Evolutionary conservation across 2,888 invertebrate species (phyloP), one percentile per base, ranked within the genome.

Genomic region (Cacoxenus indagator): DNA sequence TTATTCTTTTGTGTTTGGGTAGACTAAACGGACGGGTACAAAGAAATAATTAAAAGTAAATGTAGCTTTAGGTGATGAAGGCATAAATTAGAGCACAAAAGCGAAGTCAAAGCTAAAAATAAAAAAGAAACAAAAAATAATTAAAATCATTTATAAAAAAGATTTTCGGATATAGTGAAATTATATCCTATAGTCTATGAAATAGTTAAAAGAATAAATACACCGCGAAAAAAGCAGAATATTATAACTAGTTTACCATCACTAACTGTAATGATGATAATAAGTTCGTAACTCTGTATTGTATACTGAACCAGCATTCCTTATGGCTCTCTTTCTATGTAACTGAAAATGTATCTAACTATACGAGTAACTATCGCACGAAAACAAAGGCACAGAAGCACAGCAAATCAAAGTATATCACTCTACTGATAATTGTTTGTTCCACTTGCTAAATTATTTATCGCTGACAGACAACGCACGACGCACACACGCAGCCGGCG

Each of bases 21-120:
- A 76, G 70, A n/a, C n/a, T n/a, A n/a, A n/a, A n/a, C n/a, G n/a
- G n/a, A 76, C 72, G 77, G 76, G 77, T 77, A 75, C 75, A 72
- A 76, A 70, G 67, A 64, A 67, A 75, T 61, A 22, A 9, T 43
- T 1, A 24, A 11, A 55, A 24, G 43, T 43, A 46, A 31, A n/a
- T n/a, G n/a, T n/a, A n/a, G n/a, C n/a, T n/a, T n/a, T n/a, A n/a
- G n/a, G n/a, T n/a, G n/a, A n/a, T n/a, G n/a, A 37, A 37, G 37
- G 14, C 37, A 37, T 2, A 2, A 37, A 5, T 37, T 37, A 37
- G 14, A 8, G 5, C 4, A 31, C 17, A 26, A 17, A 14, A 8
- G 14, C 57, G 26, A 26, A 57, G 29, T n/a, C n/a, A 57, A 57
- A 57, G 31, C n/a, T 11, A 29, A 19, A 57, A 24, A 4, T 31